A percentile compares a stretch with the other conserved stretches of the same genome.
Evolutionary conservation across 2,888 invertebrate genomes (phyloP).

Genomic region (Limnephilus auricula): DNA sequence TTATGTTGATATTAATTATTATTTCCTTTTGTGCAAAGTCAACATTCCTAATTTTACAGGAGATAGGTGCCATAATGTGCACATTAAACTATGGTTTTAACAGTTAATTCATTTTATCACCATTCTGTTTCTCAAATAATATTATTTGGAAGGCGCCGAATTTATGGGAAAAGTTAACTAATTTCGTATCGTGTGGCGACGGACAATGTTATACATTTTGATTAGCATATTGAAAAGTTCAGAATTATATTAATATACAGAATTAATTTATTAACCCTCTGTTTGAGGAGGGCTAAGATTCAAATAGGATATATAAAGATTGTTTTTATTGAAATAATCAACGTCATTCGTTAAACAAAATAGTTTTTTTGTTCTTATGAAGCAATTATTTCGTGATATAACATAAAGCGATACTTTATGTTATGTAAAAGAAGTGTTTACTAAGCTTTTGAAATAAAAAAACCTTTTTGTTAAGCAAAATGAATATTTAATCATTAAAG

Average conservation of each 20-base stretch:
- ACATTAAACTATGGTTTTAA: not conserved
- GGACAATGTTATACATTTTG: not conserved
- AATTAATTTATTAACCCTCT: not conserved
- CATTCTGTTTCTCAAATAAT: not conserved
- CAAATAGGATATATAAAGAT: not conserved
- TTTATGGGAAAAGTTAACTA: not conserved
- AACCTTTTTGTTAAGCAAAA: too few relatives aligned
- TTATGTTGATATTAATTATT: not conserved
- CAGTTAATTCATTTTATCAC: constrained; percentile 2
- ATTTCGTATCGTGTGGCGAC: constrained; percentile 19
- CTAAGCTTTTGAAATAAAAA: too few relatives aligned
- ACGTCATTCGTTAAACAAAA: too few relatives aligned
- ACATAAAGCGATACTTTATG: too few relatives aligned
- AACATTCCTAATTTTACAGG: not conserved
- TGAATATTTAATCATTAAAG: too few relatives aligned
- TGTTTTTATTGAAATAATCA: not conserved
- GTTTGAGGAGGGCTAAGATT: not conserved
- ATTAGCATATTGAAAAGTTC: constrained; percentile 32
- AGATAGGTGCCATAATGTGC: not conserved
- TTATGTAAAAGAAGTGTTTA: too few relatives aligned
- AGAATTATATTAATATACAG: not conserved
- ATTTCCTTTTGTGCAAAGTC: not conserved
- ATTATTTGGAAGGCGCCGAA: constrained; percentile 9
- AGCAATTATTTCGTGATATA: too few relatives aligned
- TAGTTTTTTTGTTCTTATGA: too few relatives aligned